phyloP scores from a whole-genome alignment of 2,888 invertebrate genomes.

The Standfussiana lucernea region DNA sequence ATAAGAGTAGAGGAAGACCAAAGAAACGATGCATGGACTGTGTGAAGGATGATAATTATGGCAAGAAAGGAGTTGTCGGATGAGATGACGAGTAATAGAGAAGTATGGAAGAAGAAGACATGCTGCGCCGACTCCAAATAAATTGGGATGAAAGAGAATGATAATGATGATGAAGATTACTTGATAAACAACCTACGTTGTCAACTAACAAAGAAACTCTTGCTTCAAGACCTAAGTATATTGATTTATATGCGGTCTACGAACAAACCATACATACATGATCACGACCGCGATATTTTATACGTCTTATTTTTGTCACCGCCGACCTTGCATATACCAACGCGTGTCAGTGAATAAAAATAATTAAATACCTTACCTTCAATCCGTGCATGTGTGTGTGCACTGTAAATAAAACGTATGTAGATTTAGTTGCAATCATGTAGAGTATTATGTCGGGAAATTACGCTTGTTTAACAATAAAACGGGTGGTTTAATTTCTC shows the following conservation, averaged over 20 bases:
- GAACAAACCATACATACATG: not conserved
- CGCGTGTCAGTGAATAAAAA: constrained; percentile 51
- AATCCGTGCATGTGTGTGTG: constrained; percentile 15
- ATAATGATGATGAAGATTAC: no score
- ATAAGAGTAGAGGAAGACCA: no score
- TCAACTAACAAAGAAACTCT: not conserved
- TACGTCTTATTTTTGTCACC: constrained; percentile 29
- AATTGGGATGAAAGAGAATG: no score
- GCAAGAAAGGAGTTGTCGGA: no score
- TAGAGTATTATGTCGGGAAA: constrained; percentile 59
- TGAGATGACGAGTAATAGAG: no score
- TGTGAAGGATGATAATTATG: no score
- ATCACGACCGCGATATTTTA: not conserved
- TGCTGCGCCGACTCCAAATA: no score
- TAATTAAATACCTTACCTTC: constrained; percentile 57
- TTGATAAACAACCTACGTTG: not conserved
- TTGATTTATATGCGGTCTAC: not conserved
- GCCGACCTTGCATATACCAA: constrained; percentile 29
- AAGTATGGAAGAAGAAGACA: no score
- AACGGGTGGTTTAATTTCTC: constrained; percentile 61
- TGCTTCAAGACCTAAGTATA: not conserved
- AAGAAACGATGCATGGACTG: no score
- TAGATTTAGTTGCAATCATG: constrained; percentile 57
- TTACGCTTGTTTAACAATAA: constrained; percentile 59
- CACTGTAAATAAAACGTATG: constrained; percentile 45